Evolutionary conservation across 2,113 vertebrate genomes (phyloP), one percentile per base, ranked within the genome.

Genomic region (Lonchura striata): DNA sequence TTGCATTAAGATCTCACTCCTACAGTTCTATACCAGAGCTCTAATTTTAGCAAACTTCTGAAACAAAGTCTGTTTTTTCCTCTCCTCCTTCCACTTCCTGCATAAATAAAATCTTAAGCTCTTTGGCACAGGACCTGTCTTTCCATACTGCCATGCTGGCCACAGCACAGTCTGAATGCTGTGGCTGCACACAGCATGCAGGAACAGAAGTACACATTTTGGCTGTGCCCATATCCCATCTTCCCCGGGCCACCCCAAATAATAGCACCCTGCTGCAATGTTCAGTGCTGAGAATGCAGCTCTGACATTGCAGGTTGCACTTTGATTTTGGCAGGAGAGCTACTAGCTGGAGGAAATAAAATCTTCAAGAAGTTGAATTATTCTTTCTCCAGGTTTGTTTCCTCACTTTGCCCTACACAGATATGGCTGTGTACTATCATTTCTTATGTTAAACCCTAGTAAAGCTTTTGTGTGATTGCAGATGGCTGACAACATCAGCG

Each of bases 181-280:
- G 16, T 9, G 44, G 11, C 25, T 82, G 31, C 53, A 60, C 56
- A 25, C 1, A 75, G 20, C 27, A 50, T 35, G n/a, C 31, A 72
- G 44, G 17, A 69, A 16, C 31, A 64, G 28, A 85, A 75, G 17
- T 28, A 18, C 5, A 20, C 25, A 27, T 57, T 46, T 79, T 49
- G 21, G 24, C 7, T 61, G 15, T 49, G n/a, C 9, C 46, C 1
- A 1, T 4, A 5, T 30, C 66, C 52, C 57, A 0, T 15, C 31
- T 72, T 59, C 18, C 30, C 27, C n/a, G 11, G 54, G 53, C 11
- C 21, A 10, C 5, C 52, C n/a, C 30, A 15, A 63, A 5, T 7
- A 53, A 27, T 0, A 64, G 59, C 27, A 53, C 10, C 25, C 15
- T 30, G 17, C 46, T 70, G 49, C 27, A 63, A 66, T 6, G 35